These are phyloP conservation scores for Drosophila albomicans DNA, from an alignment of 1,140 invertebrate genomes.

Conservation along the genomic window DNA sequence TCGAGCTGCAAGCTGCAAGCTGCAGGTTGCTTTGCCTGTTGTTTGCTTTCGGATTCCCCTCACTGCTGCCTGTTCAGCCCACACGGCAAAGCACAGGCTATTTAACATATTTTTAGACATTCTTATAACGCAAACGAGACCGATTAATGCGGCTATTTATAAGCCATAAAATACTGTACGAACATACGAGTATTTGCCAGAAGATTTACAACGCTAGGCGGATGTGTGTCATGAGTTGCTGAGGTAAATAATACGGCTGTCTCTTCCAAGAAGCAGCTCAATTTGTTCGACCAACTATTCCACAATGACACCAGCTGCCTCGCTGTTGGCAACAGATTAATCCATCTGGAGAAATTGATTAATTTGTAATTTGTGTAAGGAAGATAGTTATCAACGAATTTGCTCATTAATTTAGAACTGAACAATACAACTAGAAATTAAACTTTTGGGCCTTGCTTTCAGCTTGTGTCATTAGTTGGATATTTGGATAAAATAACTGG, in stretches of 20 bases:
- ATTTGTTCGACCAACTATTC: conserved; percentile 16
- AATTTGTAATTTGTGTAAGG: no score
- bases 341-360: not conserved
- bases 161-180: conserved; percentile 55
- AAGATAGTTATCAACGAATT: no score
- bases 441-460: not conserved
- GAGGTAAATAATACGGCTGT: conserved; percentile 25
- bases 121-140: conserved; percentile 51
- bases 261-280: conserved; percentile 18
- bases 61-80: not conserved
- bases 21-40: conserved; percentile 25
- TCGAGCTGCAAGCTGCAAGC: conserved; percentile 4
- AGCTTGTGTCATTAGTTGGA: conserved; percentile 2
- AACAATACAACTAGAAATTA: no score
- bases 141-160: conserved; percentile 52
- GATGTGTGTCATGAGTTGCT: conserved; percentile 57
- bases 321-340: not conserved
- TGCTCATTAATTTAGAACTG: no score
- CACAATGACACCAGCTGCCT: conserved; percentile 8
- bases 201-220: conserved; percentile 37
- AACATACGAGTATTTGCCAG: conserved; percentile 11
- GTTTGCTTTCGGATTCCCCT: not conserved
- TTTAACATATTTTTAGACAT: conserved; percentile 70
- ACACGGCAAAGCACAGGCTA: conserved; percentile 20
- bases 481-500: not conserved